Evolutionary conservation across 2,113 vertebrate species (phyloP).

Genomic region (Notechis scutatus): DNA sequence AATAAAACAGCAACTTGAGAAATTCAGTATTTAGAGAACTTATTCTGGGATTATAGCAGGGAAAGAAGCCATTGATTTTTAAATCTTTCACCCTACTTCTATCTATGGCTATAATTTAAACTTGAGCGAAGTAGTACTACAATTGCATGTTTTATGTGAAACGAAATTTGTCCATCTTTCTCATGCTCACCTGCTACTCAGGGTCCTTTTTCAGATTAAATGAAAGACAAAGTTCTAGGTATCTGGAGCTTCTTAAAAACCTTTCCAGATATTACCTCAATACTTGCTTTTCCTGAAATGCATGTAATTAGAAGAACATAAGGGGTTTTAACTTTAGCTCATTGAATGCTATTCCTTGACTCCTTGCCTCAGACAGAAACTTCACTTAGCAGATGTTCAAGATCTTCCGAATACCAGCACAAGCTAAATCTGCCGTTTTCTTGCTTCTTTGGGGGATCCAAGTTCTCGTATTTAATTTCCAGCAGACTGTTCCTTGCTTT

Average conservation of each 20-base stretch:
- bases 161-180: background rate
- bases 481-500: slow-evolving; percentile 44
- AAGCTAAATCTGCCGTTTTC: slow-evolving; percentile 63
- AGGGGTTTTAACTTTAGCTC: background rate
- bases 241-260: background rate
- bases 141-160: background rate
- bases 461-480: slow-evolving; percentile 35
- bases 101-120: background rate
- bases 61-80: background rate
- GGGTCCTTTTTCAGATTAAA: background rate
- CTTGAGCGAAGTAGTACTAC: background rate
- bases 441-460: slow-evolving; percentile 9
- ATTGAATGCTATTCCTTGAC: slow-evolving; percentile 68
- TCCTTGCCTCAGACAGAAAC: slow-evolving; percentile 82
- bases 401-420: slow-evolving; percentile 83
- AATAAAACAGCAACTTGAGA: background rate
- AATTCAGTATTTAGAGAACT: background rate
- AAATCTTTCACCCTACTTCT: background rate
- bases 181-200: background rate
- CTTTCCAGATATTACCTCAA: background rate
- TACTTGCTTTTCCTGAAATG: background rate
- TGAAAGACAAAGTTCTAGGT: background rate
- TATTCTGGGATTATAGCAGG: background rate
- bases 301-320: background rate
- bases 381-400: slow-evolving; percentile 91